These are phyloP conservation scores for Lasioglossum morio DNA, from an alignment of 2,888 invertebrate genomes.

Conservation along the genomic window DNA sequence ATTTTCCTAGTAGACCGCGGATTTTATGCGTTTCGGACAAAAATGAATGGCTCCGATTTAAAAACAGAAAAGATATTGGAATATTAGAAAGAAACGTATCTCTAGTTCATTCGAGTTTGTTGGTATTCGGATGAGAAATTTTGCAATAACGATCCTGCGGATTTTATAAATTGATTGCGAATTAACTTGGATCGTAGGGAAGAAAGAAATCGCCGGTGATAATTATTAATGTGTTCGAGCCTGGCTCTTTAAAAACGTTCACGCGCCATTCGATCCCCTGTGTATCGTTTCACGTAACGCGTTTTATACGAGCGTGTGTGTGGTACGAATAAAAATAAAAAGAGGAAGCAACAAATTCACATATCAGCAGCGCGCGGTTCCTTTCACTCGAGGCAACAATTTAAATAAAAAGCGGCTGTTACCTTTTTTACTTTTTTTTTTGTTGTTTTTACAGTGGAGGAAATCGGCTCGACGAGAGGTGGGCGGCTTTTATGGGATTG, in stretches of 20 bases:
- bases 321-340: constrained; percentile 23
- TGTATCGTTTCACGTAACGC: not conserved
- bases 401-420: constrained; percentile 37
- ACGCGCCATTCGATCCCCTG: not conserved
- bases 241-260: not conserved
- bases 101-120: too few relatives aligned
- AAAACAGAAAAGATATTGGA: too few relatives aligned
- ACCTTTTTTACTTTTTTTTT: constrained; percentile 18
- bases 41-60: too few relatives aligned
- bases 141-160: too few relatives aligned
- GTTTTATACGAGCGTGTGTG: not conserved
- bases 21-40: too few relatives aligned
- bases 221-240: not conserved
- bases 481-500: constrained; percentile 55
- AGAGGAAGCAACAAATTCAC: not conserved
- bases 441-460: not conserved
- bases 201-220: too few relatives aligned
- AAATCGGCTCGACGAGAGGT: constrained; percentile 12
- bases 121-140: too few relatives aligned
- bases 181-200: too few relatives aligned
- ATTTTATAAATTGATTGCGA: too few relatives aligned
- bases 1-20: too few relatives aligned
- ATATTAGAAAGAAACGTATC: too few relatives aligned
- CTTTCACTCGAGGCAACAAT: constrained; percentile 40
- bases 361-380: not conserved